A percentile compares a stretch with the other conserved stretches of the same genome.
These are phyloP conservation scores for Epinotia nisella DNA, from an alignment of 2,888 invertebrate genomes.

Conservation along the genomic window DNA sequence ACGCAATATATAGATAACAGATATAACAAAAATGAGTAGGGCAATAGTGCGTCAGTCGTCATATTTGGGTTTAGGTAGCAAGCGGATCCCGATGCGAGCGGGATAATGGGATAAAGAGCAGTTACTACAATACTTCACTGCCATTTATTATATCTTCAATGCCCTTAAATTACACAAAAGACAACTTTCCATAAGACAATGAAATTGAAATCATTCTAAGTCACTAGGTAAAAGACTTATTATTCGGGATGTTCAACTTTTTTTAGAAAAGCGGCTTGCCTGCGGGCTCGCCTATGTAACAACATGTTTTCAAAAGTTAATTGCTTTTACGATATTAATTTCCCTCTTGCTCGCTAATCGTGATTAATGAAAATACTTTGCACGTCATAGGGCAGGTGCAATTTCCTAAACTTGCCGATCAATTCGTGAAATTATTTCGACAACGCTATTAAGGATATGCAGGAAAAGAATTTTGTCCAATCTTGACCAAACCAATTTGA, in stretches of 20 bases:
- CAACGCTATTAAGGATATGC: neutral
- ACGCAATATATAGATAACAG: too few species aligned
- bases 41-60: too few species aligned
- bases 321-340: constrained; percentile 47
- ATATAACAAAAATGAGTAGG: too few species aligned
- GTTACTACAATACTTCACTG: too few species aligned
- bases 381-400: constrained; percentile 52
- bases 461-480: neutral
- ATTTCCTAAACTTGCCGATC: constrained; percentile 53
- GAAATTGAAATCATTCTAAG: neutral
- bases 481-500: neutral
- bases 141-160: too few species aligned
- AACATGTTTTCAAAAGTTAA: constrained; percentile 46
- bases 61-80: too few species aligned
- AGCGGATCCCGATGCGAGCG: too few species aligned
- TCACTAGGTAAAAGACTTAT: constrained; percentile 4
- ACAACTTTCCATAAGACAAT: neutral
- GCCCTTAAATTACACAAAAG: too few species aligned
- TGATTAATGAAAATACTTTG: constrained; percentile 59
- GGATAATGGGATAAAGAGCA: too few species aligned
- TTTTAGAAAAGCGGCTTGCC: constrained; percentile 28
- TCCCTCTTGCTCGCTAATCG: constrained; percentile 48
- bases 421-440: constrained; percentile 27
- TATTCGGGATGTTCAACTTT: neutral
- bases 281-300: constrained; percentile 20